Evolutionary conservation across 2,888 invertebrate genomes (phyloP).

Genomic region (Mesochorus sp.): DNA sequence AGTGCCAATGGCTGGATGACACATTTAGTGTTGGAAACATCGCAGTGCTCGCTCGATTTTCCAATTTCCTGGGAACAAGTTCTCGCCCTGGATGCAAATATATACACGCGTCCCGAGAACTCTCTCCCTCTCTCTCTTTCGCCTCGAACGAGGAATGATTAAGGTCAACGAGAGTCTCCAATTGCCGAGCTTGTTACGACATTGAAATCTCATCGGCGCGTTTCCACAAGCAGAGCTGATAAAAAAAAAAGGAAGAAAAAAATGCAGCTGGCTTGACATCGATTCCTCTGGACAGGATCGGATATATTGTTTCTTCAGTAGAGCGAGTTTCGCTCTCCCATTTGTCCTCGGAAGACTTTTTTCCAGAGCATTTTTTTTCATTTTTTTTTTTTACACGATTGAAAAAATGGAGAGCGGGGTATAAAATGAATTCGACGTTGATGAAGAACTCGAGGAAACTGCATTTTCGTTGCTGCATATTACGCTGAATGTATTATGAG

Average conservation of each 20-base stretch:
- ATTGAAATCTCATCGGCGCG: constrained; percentile 31
- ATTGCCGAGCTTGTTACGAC: constrained; percentile 47
- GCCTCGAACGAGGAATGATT: constrained; percentile 37
- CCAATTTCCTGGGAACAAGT: constrained; percentile 49
- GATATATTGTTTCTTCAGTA: constrained; percentile 2
- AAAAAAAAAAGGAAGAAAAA: background rate
- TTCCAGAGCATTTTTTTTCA: background rate
- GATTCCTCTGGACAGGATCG: constrained; percentile 13
- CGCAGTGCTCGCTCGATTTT: constrained; percentile 40
- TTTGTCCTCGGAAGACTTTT: background rate
- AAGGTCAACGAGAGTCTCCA: constrained; percentile 53
- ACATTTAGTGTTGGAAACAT: constrained; percentile 3
- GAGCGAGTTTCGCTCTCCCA: constrained; percentile 29
- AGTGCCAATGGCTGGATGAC: constrained; percentile 9
- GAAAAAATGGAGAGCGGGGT: background rate
- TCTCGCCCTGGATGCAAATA: constrained; percentile 16
- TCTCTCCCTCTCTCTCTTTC: constrained; percentile 7
- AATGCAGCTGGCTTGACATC: constrained; percentile 17
- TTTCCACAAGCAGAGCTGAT: background rate
- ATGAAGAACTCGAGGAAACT: background rate
- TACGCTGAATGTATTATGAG: background rate
- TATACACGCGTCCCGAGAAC: background rate
- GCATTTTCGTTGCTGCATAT: background rate
- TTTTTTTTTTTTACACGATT: background rate
- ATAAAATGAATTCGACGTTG: background rate